A percentile compares a stretch with the other conserved stretches of the same genome.
Conservation (phyloP, 1,140 invertebrate genomes). For the Sesamia nonagrioides region DNA sequence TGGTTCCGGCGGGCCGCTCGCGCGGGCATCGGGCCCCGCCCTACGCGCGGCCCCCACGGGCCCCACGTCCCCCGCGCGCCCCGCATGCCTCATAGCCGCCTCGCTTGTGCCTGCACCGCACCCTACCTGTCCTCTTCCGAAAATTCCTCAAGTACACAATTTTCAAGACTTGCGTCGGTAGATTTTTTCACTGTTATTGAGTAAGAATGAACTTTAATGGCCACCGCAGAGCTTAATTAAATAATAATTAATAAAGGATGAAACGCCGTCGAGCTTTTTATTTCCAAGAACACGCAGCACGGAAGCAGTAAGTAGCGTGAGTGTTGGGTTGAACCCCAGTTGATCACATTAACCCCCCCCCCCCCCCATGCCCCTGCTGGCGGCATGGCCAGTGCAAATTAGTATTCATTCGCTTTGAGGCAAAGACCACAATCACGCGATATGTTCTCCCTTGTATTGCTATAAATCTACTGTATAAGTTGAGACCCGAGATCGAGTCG, state of each 20-base stretch:
- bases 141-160: constrained; percentile 14
- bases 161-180: constrained; percentile 9
- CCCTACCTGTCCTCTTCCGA: constrained; percentile 15
- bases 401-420: neutral
- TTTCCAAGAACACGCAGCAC: constrained; percentile 1
- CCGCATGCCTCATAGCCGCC: constrained; percentile 36
- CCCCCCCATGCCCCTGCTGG: neutral
- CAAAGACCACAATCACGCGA: neutral
- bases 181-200: neutral
- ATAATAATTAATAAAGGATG: constrained; percentile 16
- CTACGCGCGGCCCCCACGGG: constrained; percentile 50
- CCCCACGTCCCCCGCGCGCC: constrained; percentile 59
- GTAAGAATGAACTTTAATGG: neutral
- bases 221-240: constrained; percentile 1
- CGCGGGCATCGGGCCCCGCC: neutral
- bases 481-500: neutral
- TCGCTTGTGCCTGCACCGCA: neutral
- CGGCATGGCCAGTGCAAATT: neutral
- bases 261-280: constrained; percentile 19
- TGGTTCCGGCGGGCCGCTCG: neutral
- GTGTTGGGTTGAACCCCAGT: constrained; percentile 16
- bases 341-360: neutral
- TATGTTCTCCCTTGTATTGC: neutral
- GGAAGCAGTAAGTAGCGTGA: constrained; percentile 26
- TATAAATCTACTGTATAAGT: neutral